Evolutionary conservation across 2,797 vertebrate genomes (phyloP).

Genomic region (Diplodus puntazzo): DNA sequence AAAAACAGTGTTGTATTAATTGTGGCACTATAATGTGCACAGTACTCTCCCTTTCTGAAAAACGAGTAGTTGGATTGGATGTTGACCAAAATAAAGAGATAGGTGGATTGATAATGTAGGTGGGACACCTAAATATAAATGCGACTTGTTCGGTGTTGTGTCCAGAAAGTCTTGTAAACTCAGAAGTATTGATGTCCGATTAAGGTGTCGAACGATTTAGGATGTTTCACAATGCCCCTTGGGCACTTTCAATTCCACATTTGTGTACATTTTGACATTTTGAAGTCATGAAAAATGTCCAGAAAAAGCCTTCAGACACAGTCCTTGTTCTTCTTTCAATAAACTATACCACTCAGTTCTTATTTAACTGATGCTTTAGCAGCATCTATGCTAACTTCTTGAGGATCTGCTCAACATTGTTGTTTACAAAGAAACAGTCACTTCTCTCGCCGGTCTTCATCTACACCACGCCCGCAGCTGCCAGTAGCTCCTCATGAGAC

Average conservation of each 20-base stretch:
- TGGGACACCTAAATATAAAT: background rate
- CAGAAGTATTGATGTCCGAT: background rate
- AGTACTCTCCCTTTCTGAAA: background rate
- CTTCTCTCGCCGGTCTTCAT: too few species aligned
- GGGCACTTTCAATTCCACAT: background rate
- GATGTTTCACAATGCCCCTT: background rate
- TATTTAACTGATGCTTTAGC: too few species aligned
- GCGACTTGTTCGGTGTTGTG: background rate
- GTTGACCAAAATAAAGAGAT: background rate
- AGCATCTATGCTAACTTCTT: too few species aligned
- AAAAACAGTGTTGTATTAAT: slow-evolving; percentile 1
- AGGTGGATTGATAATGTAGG: too few species aligned
- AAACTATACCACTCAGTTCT: too few species aligned
- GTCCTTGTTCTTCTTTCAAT: too few species aligned
- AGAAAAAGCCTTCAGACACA: too few species aligned
- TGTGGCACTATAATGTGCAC: background rate
- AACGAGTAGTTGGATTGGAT: background rate
- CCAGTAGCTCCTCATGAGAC: too few species aligned
- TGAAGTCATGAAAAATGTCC: too few species aligned
- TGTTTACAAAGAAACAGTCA: too few species aligned
- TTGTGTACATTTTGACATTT: background rate
- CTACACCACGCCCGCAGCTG: too few species aligned
- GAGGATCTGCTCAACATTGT: too few species aligned
- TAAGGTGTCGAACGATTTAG: background rate
- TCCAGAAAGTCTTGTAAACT: background rate